Evolutionary conservation across 92 coral and sea anemone species (phyloP).

Genomic region (Porites divaricata): DNA sequence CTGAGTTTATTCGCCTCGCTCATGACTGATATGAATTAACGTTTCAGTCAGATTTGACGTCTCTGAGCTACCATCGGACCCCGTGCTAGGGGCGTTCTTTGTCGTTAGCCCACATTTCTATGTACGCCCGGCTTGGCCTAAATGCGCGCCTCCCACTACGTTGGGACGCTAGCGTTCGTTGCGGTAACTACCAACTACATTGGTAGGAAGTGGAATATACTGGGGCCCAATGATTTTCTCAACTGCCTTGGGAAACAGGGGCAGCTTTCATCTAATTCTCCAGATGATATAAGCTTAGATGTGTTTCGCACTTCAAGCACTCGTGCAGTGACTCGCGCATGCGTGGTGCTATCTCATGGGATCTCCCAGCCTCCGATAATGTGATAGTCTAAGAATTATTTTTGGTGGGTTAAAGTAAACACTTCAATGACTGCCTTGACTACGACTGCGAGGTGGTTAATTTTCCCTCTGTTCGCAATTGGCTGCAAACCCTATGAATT

Average conservation of each 20-base stretch:
- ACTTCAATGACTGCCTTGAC: too few species aligned
- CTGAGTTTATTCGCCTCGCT: too few species aligned
- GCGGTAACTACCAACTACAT: slow-evolving; percentile 46
- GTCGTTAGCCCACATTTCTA: slow-evolving; percentile 2
- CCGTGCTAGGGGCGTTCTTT: too few species aligned
- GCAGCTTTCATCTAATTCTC: not conserved
- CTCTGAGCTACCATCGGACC: too few species aligned
- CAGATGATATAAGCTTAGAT: not conserved
- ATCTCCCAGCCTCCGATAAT: too few species aligned
- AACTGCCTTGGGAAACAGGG: slow-evolving; percentile 11
- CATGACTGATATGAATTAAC: too few species aligned
- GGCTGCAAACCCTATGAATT: too few species aligned
- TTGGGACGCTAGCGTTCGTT: slow-evolving; percentile 27
- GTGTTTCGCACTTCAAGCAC: not conserved
- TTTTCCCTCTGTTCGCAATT: too few species aligned
- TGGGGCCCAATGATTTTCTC: slow-evolving; percentile 16
- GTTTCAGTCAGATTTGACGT: too few species aligned
- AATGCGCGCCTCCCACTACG: slow-evolving; percentile 41
- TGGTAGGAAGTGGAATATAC: slow-evolving; percentile 6
- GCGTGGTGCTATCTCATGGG: slow-evolving; percentile 64
- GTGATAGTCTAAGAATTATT: too few species aligned
- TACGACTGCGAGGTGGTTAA: too few species aligned
- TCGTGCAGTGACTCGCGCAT: slow-evolving; percentile 48
- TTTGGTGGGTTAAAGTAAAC: too few species aligned
- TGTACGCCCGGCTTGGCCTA: not conserved